Evolutionary conservation across 2,113 vertebrate species (phyloP).

Genomic region (Osmerus mordax): DNA sequence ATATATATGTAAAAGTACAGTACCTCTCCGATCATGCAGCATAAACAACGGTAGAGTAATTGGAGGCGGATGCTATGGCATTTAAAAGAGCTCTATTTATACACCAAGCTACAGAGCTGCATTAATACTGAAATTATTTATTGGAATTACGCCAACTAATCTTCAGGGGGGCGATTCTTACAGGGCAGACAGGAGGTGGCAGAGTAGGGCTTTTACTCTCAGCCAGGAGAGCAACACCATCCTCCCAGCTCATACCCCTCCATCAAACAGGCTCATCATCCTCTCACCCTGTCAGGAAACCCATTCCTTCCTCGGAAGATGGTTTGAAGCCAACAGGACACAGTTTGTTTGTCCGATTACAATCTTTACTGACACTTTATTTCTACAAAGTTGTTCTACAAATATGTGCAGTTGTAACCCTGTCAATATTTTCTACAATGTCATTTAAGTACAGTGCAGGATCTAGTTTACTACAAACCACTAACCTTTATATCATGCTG

Average conservation of each 20-base stretch:
- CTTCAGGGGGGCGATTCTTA: background rate
- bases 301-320: conserved; percentile 14
- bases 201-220: background rate
- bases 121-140: conserved; percentile 17
- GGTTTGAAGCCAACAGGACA: background rate
- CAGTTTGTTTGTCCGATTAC: background rate
- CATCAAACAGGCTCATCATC: too few species aligned
- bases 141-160: background rate
- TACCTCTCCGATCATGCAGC: too few species aligned
- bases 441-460: too few species aligned
- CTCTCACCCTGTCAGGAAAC: conserved; percentile 5
- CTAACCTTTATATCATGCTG: too few species aligned
- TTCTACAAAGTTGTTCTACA: too few species aligned
- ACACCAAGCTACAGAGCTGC: conserved; percentile 9
- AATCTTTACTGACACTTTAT: too few species aligned
- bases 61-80: conserved; percentile 1
- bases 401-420: too few species aligned
- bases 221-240: background rate
- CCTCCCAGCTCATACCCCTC: too few species aligned
- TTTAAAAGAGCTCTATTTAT: conserved; percentile 25
- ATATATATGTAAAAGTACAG: too few species aligned
- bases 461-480: too few species aligned
- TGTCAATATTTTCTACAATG: too few species aligned
- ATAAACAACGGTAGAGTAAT: background rate
- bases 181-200: background rate